A percentile compares a stretch with the other conserved stretches of the same genome.
Conservation (phyloP, 2,888 invertebrate species). For the Limnephilus marmoratus region DNA sequence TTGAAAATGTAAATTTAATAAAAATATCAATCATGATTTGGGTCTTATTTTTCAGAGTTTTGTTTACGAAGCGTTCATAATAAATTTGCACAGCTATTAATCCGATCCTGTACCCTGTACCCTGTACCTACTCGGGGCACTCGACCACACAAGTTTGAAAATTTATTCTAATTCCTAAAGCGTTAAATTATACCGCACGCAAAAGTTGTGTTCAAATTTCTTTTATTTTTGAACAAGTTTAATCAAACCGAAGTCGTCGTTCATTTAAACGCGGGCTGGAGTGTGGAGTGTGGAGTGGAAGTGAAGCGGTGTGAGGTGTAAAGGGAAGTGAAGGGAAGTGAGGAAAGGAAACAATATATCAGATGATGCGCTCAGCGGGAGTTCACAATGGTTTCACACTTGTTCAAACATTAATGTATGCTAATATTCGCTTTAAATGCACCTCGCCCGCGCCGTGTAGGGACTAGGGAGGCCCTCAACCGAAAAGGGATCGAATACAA, state of each 20-base stretch:
- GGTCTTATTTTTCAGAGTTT: neutral
- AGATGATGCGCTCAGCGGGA: slow-evolving; percentile 54
- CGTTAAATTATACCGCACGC: slow-evolving; percentile 2
- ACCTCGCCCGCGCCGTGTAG: slow-evolving; percentile 28
- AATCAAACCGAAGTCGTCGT: slow-evolving; percentile 2
- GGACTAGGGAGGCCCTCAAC: neutral
- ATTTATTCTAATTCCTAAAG: neutral
- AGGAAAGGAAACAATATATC: slow-evolving; percentile 44
- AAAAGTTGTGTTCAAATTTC: slow-evolving; percentile 6
- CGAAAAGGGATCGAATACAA: slow-evolving; percentile 18
- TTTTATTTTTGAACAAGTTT: neutral
- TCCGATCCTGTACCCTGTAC: neutral
- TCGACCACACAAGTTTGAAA: neutral
- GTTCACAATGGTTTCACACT: slow-evolving; percentile 52
- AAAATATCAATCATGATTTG: neutral
- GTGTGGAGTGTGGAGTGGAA: neutral
- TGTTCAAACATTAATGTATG: slow-evolving; percentile 56
- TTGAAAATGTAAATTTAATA: neutral
- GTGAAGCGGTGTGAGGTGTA: neutral
- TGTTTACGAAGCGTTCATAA: neutral
- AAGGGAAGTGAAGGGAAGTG: neutral
- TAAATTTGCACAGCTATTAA: neutral
- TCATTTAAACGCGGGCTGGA: neutral
- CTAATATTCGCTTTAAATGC: slow-evolving; percentile 55
- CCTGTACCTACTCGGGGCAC: neutral